Evolutionary conservation across 1,140 invertebrate species (phyloP), one percentile per base, ranked within the genome.

Genomic region (Meloidogyne chitwoodi): DNA sequence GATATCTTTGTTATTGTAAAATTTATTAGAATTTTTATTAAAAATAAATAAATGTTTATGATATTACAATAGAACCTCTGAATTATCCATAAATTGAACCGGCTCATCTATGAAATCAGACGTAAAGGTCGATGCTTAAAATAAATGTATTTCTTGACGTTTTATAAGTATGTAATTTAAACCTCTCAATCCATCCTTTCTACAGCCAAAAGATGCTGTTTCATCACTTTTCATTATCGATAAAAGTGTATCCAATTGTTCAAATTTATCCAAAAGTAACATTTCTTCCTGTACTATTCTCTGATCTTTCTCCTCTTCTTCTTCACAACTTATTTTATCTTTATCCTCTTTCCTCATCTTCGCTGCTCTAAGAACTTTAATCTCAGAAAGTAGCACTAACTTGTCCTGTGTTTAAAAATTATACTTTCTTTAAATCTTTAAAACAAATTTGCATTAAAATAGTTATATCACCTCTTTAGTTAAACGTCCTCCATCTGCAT

Each of bases 241-340:
- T 31, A 64, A 61, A 27, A 62, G 34, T 29, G 65, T 38, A 27
- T 71, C 29, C 14, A 70, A 24, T n/a, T 19, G 56, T 56, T 69
- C 69, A 16, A 76, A 26, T 76, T 76, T 72, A 19, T 41, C 44
- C 12, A 76, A 38, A 22, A 76, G 44, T 26, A 41, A 31, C 8
- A 41, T n/a, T 19, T n/a, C 31, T 11, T 69, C 68, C 74, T 22
- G n/a, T 48, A 27, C n/a, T 31, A 2, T 27, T 19, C 24, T 44
- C 65, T 26, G 38, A 19, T 76, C 65, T 26, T 76, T 19, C 34
- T 48, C 41, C 6, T 62, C 66, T 73, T 72, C 31, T 34, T 62
- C 67, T 65, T 31, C 22, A 14, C 22, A 29, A 16, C 34, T 34
- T 63, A 61, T 62, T 74, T 38, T 61, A 22, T 72, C 16, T 38